Base-by-base conservation (phyloP, 2,113 vertebrate species). In the Danionella cerebrum region DNA sequence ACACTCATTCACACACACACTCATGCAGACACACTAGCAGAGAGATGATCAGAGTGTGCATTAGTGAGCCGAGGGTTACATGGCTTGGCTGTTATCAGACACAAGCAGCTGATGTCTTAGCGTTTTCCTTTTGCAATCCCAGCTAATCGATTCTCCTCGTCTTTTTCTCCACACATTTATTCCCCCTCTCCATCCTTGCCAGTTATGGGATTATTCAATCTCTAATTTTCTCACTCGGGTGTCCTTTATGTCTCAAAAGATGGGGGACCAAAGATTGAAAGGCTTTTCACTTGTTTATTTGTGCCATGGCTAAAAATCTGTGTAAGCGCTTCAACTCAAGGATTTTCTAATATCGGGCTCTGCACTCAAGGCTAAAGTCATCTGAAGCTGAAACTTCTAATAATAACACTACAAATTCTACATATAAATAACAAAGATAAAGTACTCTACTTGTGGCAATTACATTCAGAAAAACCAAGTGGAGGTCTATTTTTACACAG, bases 81-180 rank as follows among this genome's bases (percentile, higher is more conserved):
- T 44, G 57, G 67, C 67, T 70, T 25, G 22, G 67, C 67, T 70
- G 67, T 70, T 70, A 70, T 70, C 67, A 69, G 67, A 62, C 50
- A 45, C 55, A 38, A 60, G 35, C 67, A 70, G 67, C 67, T 70
- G 67, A 70, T 70, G 25, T 70, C 67, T 70, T 70, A 70, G 50
- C 45, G 39, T 51, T 19, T 59, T 60, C 39, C 50, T 60, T 70
- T 38, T 21, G 57, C 67, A 62, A 36, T 39, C 57, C 57, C 18
- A 2, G 18, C 67, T 70, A 70, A 70, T 70, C 57, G 57, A 70
- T 70, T 70, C 38, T 63, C 67, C 24, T 44, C 47, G 35, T 53
- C 67, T 57, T 33, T 51, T 36, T 52, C 38, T 62, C 38, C 57
- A 44, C 27, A 42, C 38, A 62, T 60, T 70, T 70, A 52, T 70